These are phyloP conservation scores for Platynereis dumerilii DNA, from an alignment of 2,888 invertebrate genomes.

Conservation along the genomic window DNA sequence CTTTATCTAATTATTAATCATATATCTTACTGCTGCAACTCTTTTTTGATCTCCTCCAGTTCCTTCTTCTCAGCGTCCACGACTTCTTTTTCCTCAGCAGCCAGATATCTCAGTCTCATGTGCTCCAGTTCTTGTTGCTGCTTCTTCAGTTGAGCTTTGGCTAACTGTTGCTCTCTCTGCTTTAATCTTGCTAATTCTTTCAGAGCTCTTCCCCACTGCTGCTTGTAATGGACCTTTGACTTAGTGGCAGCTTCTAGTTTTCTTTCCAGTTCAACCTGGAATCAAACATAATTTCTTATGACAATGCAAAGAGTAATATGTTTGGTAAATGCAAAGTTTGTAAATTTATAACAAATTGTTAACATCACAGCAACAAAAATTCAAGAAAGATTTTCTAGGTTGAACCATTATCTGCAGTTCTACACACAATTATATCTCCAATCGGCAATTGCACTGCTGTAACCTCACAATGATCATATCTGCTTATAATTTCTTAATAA, in stretches of 20 bases:
- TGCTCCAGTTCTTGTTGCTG: constrained; percentile 58
- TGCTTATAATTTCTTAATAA: too few relatives aligned
- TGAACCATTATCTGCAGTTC: too few relatives aligned
- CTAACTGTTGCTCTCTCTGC: constrained; percentile 59
- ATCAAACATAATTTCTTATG: too few relatives aligned
- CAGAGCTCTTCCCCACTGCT: constrained; percentile 63
- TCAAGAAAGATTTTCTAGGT: background rate
- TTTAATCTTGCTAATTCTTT: constrained; percentile 62
- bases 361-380: background rate
- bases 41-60: constrained; percentile 58
- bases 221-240: constrained; percentile 64
- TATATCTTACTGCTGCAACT: constrained; percentile 55
- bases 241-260: constrained; percentile 61
- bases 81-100: constrained; percentile 61
- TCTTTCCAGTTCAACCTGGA: constrained; percentile 61
- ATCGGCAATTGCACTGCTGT: too few relatives aligned
- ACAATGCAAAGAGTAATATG: too few relatives aligned
- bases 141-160: constrained; percentile 39
- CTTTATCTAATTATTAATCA: too few relatives aligned
- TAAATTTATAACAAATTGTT: too few relatives aligned
- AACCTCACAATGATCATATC: too few relatives aligned
- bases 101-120: constrained; percentile 61
- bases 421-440: too few relatives aligned
- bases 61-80: constrained; percentile 57
- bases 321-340: too few relatives aligned